phyloP scores from a whole-genome alignment of 2,797 vertebrate genomes.

The Enteromius thamalakanensis region DNA sequence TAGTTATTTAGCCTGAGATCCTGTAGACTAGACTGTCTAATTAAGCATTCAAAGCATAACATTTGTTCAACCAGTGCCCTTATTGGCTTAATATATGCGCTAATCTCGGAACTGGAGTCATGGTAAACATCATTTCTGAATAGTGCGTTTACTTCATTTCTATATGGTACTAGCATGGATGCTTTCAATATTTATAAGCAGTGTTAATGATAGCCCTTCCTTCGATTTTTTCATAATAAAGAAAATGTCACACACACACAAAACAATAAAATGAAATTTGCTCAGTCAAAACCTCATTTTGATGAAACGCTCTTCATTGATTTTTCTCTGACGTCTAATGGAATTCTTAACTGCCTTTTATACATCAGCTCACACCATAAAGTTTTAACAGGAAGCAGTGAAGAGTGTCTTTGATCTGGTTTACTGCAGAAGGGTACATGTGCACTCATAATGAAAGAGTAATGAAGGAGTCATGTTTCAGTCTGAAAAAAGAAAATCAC shows the following conservation, averaged over 20 bases:
- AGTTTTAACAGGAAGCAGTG: conserved; percentile 65
- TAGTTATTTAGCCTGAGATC: neutral
- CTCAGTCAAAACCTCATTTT: conserved; percentile 32
- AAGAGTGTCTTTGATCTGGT: conserved; percentile 71
- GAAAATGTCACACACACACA: neutral
- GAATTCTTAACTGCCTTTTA: conserved; percentile 65
- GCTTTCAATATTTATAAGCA: neutral
- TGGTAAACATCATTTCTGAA: neutral
- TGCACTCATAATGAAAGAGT: conserved; percentile 66
- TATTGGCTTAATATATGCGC: neutral
- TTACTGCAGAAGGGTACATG: conserved; percentile 61
- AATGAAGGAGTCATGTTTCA: conserved; percentile 63
- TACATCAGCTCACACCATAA: conserved; percentile 65
- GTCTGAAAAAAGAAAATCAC: conserved; percentile 28
- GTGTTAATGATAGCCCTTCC: neutral
- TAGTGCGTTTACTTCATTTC: neutral
- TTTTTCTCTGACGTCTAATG: conserved; percentile 64
- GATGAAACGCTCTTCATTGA: conserved; percentile 59
- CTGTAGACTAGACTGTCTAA: neutral
- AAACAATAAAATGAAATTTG: neutral
- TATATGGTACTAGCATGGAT: neutral
- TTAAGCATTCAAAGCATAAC: neutral
- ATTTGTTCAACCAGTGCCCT: neutral
- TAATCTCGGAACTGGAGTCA: neutral
- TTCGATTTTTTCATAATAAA: neutral